Evolutionary conservation across 2,888 invertebrate species (phyloP).

Genomic region (Xanthia icteritia): DNA sequence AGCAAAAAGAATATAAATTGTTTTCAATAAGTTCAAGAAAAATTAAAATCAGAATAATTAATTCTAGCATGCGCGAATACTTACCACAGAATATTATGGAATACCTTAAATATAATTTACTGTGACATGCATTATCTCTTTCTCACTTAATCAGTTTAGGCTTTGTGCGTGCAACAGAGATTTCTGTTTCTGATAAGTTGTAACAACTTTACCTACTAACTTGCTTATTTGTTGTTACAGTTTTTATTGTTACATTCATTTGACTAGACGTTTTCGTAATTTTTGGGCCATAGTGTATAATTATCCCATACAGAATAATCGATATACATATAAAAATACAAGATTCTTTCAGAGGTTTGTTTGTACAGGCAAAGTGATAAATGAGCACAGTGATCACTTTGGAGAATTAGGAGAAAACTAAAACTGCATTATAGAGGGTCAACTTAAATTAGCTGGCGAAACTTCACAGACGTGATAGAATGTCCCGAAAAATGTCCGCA

Average conservation of each 20-base stretch:
- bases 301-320: neutral
- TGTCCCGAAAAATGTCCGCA: no score
- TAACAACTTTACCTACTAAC: conserved; percentile 38
- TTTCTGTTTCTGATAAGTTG: conserved; percentile 17
- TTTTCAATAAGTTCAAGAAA: conserved; percentile 19
- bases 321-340: neutral
- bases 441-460: no score
- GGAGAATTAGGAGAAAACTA: neutral
- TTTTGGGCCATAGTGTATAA: neutral
- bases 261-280: neutral
- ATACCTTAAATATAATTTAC: conserved; percentile 30
- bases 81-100: conserved; percentile 36
- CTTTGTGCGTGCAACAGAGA: conserved; percentile 29
- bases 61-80: conserved; percentile 66
- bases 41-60: conserved; percentile 40
- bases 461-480: no score
- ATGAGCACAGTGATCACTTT: no score
- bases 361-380: neutral
- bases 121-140: conserved; percentile 36
- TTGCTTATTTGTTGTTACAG: conserved; percentile 19
- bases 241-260: conserved; percentile 36
- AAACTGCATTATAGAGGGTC: neutral
- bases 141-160: conserved; percentile 25
- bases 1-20: conserved; percentile 34
- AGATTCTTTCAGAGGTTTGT: neutral